Base-by-base conservation (phyloP, 2,113 vertebrate species). In the Dolichallabes microphthalmus region DNA sequence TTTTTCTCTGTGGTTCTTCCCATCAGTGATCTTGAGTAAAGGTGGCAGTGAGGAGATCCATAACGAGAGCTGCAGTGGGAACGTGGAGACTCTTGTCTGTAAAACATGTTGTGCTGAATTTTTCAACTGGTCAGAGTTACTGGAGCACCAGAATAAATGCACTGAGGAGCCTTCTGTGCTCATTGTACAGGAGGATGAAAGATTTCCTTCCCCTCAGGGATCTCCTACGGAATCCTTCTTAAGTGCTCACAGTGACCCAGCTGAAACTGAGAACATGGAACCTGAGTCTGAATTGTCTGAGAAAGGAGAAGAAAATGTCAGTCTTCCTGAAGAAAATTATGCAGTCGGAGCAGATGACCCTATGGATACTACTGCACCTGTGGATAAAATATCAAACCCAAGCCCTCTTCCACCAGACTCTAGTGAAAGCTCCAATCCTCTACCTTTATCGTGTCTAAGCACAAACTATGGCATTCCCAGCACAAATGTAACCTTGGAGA, bases 401-500 rank as follows among this genome's bases (percentile, higher is more conserved):
- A 92, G 90, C 84, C 90, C 91, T 77, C 89, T 83, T 92, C 92
- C 91, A 60, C 93, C 91, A 32, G 90, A 94, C 87, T 89, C 89
- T 5, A 66, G 92, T 63, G 93, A 91, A 80, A 88, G 92, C 88
- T 74, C 90, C 87, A 90, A 90, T 68, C 84, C 94, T 86, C 92
- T 94, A 82, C 94, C 94, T 3, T 94, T 93, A 89, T 92, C 95
- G 7, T 86, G 94, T 82, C 91, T 95, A 68, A 89, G 88, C 89
- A 91, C 92, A 30, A 91, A 91, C 89, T 97, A 96, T 88, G 88
- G 88, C 91, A 93, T 97, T 94, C 97, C 97, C 64, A 97, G 94
- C 92, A 99, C 97, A 83, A 99, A 99, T 7, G 98, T 99, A 88
- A 99, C 98, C 0, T 93, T 99, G 90, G 98, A 99, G 95, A 97